Conservation (phyloP, 2,888 invertebrate species). For the Celastrina argiolus region DNA sequence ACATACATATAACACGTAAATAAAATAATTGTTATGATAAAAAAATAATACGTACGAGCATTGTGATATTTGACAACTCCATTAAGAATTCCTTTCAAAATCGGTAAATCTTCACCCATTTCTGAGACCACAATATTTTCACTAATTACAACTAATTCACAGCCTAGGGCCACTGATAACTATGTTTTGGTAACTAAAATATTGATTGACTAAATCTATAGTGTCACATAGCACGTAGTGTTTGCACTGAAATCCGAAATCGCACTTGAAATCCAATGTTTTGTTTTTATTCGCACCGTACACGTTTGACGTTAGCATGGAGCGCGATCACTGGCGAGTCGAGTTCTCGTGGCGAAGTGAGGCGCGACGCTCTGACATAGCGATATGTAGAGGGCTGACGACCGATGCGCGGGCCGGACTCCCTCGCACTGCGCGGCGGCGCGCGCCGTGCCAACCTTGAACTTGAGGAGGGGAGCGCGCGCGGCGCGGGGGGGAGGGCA, state of each 20-base stretch:
- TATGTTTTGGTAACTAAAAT: slow-evolving; percentile 64
- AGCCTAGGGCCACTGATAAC: slow-evolving; percentile 71
- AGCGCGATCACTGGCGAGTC: slow-evolving; percentile 51
- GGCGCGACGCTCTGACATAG: slow-evolving; percentile 61
- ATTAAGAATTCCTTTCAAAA: slow-evolving; percentile 93
- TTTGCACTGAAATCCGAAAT: slow-evolving; percentile 68
- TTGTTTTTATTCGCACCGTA: slow-evolving; percentile 45
- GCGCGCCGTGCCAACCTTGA: slow-evolving; percentile 80
- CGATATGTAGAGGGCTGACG: slow-evolving; percentile 72
- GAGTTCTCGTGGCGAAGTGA: slow-evolving; percentile 62
- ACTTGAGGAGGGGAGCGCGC: slow-evolving; percentile 73
- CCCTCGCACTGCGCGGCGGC: slow-evolving; percentile 78
- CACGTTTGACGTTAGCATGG: slow-evolving; percentile 49
- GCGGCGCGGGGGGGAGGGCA: slow-evolving; percentile 60
- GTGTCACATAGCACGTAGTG: slow-evolving; percentile 43
- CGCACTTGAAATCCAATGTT: slow-evolving; percentile 55
- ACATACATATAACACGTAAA: not conserved
- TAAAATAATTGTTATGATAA: slow-evolving; percentile 27
- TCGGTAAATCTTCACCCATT: slow-evolving; percentile 94
- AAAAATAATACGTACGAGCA: slow-evolving; percentile 87
- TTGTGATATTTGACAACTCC: slow-evolving; percentile 94
- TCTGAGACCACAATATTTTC: slow-evolving; percentile 71
- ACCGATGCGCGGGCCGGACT: slow-evolving; percentile 77
- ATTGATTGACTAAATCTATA: slow-evolving; percentile 49
- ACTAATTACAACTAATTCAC: slow-evolving; percentile 68